Evolutionary conservation across 2,888 invertebrate genomes (phyloP).

Genomic region (Chloromyia formosa): DNA sequence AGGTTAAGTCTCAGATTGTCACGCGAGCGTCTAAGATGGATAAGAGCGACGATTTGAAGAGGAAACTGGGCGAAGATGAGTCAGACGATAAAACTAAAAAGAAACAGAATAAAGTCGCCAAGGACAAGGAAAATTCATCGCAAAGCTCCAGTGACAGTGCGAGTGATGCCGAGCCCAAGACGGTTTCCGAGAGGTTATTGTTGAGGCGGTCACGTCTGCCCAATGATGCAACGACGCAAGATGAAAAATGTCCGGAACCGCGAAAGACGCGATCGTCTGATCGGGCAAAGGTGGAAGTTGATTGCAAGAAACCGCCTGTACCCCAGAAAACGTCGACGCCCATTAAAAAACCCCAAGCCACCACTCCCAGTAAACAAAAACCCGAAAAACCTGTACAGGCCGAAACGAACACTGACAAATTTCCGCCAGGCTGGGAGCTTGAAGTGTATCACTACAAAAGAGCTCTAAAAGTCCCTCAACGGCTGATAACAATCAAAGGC

Average conservation of each 20-base stretch:
- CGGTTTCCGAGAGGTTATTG: conserved; percentile 50
- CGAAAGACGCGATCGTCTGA: conserved; percentile 36
- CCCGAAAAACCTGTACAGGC: conserved; percentile 50
- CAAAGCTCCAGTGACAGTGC: conserved; percentile 45
- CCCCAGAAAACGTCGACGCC: not conserved
- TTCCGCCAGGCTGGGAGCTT: conserved; percentile 83
- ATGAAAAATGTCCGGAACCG: conserved; percentile 10
- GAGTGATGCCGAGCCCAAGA: conserved; percentile 56
- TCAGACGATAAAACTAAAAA: conserved; percentile 39
- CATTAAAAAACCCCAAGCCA: conserved; percentile 3
- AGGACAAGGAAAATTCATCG: conserved; percentile 37
- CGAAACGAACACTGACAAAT: conserved; percentile 77
- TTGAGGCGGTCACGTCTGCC: conserved; percentile 47
- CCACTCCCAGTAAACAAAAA: not conserved
- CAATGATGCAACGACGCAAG: conserved; percentile 19
- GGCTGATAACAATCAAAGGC: conserved; percentile 81
- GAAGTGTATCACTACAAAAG: conserved; percentile 84
- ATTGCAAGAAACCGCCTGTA: conserved; percentile 13
- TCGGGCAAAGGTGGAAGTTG: conserved; percentile 52
- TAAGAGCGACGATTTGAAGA: conserved; percentile 48
- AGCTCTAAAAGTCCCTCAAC: conserved; percentile 81
- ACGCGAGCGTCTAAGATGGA: conserved; percentile 36
- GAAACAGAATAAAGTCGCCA: conserved; percentile 18
- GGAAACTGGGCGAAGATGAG: conserved; percentile 47
- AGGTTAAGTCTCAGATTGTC: conserved; percentile 27